phyloP scores from a whole-genome alignment of 2,888 invertebrate genomes.

The Cheilosia vernalis region DNA sequence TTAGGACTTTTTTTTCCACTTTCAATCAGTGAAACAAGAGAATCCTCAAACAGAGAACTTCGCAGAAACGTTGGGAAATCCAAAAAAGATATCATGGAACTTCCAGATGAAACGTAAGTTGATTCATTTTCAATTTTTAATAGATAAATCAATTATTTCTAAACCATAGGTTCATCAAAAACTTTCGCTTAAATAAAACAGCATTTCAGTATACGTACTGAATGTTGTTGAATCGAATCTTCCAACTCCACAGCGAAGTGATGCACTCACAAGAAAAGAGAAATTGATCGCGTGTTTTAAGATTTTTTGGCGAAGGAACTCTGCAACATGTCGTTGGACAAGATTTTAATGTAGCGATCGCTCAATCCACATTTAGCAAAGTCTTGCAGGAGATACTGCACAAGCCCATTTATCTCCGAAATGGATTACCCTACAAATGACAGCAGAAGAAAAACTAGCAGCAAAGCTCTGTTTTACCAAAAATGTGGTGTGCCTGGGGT shows the following conservation, averaged over 20 bases:
- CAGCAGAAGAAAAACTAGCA: neutral
- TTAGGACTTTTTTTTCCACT: no score
- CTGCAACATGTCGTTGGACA: neutral
- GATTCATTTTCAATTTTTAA: neutral
- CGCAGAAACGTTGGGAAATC: no score
- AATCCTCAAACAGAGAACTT: no score
- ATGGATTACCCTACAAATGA: neutral
- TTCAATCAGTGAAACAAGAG: no score
- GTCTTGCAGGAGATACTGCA: neutral
- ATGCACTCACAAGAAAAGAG: neutral
- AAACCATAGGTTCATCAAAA: no score
- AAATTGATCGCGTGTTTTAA: neutral
- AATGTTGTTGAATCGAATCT: neutral
- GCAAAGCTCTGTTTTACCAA: neutral
- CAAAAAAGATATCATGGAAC: no score
- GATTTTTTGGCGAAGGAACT: neutral
- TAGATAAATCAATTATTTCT: neutral
- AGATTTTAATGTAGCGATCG: neutral
- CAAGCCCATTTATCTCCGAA: neutral
- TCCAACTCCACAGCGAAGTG: no score
- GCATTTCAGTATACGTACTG: neutral
- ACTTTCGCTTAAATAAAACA: neutral
- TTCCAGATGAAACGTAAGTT: no score
- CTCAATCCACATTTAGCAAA: neutral
- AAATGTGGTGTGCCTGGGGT: neutral